A percentile compares a stretch with the other conserved stretches of the same genome.
These are phyloP conservation scores for Drosophila paranaensis DNA, from an alignment of 2,888 invertebrate species.

Conservation along the genomic window DNA sequence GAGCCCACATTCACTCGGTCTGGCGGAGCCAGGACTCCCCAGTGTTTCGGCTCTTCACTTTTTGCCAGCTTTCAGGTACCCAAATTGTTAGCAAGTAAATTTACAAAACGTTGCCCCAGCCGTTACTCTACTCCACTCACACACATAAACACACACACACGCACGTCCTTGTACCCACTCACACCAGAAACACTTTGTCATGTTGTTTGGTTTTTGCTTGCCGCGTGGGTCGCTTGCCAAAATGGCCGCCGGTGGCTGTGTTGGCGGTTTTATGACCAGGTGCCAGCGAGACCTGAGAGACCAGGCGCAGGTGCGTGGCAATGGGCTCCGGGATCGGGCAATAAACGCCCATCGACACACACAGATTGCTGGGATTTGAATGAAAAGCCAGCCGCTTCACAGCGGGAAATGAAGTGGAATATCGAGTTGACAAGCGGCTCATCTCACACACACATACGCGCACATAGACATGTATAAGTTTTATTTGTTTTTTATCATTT, in stretches of 20 bases:
- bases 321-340: constrained; percentile 42
- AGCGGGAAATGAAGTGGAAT: constrained; percentile 68
- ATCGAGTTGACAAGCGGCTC: constrained; percentile 54
- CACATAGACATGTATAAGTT: too few relatives aligned
- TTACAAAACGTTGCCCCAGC: constrained; percentile 34
- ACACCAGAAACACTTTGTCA: constrained; percentile 16
- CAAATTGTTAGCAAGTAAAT: constrained; percentile 43
- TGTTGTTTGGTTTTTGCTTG: constrained; percentile 24
- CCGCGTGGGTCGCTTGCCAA: constrained; percentile 26
- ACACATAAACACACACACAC: constrained; percentile 1
- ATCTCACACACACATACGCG: not conserved
- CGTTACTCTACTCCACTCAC: not conserved
- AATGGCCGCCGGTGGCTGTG: constrained; percentile 30
- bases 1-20: constrained; percentile 19
- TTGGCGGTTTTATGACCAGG: constrained; percentile 46
- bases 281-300: not conserved
- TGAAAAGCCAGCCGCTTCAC: constrained; percentile 53
- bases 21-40: not conserved
- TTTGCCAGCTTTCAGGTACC: constrained; percentile 15
- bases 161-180: not conserved
- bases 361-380: constrained; percentile 40
- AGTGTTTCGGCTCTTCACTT: not conserved
- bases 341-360: constrained; percentile 25
- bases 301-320: constrained; percentile 57
- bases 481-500: constrained; percentile 36